Evolutionary conservation across 2,113 vertebrate genomes (phyloP).

Genomic region (Hyperopisus bebe): DNA sequence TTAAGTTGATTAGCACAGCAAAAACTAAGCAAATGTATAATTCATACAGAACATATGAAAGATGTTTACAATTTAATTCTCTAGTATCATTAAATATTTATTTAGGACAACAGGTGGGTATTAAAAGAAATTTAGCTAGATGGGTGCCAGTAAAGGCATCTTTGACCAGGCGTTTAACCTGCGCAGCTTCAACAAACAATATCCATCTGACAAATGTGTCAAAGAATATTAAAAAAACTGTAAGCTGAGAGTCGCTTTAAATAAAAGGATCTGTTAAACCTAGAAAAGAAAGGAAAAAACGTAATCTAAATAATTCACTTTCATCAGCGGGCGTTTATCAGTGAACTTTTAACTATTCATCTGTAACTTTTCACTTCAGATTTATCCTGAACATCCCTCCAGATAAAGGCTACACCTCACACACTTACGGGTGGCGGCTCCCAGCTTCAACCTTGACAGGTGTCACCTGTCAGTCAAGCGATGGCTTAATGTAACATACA

Average conservation of each 20-base stretch:
- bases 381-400: not conserved
- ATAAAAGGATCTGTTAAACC: not conserved
- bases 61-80: not conserved
- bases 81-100: not conserved
- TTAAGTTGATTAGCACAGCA: not conserved
- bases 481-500: not conserved
- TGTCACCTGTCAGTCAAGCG: slow-evolving; percentile 4
- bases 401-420: not conserved
- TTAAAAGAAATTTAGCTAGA: no score
- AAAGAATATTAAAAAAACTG: not conserved
- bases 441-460: not conserved
- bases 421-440: not conserved
- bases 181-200: not conserved
- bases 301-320: not conserved
- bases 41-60: not conserved
- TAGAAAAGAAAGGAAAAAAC: not conserved
- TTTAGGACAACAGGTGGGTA: not conserved
- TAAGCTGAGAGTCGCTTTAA: not conserved
- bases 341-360: not conserved
- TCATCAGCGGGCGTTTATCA: not conserved
- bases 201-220: not conserved
- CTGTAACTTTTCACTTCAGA: slow-evolving; percentile 1
- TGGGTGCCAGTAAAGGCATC: not conserved
- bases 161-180: not conserved
- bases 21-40: not conserved